Evolutionary conservation across 2,797 vertebrate species (phyloP).

Genomic region (Pseudochromis fuscus): DNA sequence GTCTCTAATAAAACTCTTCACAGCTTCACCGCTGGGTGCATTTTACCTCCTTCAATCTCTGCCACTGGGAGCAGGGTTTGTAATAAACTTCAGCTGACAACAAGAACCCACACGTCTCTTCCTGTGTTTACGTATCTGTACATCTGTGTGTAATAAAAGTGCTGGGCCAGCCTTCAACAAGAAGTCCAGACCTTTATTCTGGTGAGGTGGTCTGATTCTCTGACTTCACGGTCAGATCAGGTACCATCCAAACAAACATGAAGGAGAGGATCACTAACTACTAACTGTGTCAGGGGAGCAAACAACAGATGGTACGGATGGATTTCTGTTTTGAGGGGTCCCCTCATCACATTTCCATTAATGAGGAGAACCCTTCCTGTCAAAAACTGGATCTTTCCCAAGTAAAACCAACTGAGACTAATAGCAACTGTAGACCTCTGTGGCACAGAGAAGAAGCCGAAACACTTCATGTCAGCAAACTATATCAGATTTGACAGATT

Average conservation of each 20-base stretch:
- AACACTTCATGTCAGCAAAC: too few relatives aligned
- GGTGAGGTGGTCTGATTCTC: neutral
- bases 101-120: slow-evolving; percentile 1
- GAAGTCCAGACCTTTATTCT: neutral
- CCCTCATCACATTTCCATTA: neutral
- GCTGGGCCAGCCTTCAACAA: neutral
- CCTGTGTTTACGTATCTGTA: neutral
- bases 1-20: neutral
- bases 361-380: neutral
- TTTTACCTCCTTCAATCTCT: neutral
- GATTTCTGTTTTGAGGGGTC: neutral
- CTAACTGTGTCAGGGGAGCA: neutral
- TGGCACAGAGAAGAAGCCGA: too few relatives aligned
- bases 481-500: too few relatives aligned
- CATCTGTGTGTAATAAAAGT: neutral
- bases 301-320: neutral
- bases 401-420: too few relatives aligned
- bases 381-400: too few relatives aligned
- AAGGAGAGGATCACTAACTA: neutral
- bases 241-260: slow-evolving; percentile 14
- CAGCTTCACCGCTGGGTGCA: neutral
- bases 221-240: neutral
- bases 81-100: slow-evolving; percentile 2
- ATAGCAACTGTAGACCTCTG: too few relatives aligned
- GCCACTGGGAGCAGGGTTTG: neutral